Evolutionary conservation across 2,113 vertebrate genomes (phyloP).

Genomic region (Podiceps cristatus): DNA sequence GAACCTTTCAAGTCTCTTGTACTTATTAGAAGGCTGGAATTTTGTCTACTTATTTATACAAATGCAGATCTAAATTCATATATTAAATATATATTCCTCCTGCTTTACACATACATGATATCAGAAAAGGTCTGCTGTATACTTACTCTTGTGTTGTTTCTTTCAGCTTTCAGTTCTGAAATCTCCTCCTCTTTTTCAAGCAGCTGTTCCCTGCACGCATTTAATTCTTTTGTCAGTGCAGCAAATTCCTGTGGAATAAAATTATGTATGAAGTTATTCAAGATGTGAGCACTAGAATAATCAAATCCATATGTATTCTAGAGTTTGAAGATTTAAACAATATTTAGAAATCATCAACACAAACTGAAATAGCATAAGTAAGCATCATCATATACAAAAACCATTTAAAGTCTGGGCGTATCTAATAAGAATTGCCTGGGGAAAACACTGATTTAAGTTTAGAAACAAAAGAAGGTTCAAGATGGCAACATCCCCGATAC

Average conservation of each 20-base stretch:
- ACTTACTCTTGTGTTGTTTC: conserved; percentile 96
- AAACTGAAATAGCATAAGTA: not conserved
- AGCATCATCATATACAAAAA: not conserved
- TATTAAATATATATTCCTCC: not conserved
- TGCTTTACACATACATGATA: not conserved
- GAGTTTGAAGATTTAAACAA: not conserved
- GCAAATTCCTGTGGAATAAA: conserved; percentile 90
- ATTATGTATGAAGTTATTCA: not conserved
- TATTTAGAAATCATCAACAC: not conserved
- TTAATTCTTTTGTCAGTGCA: conserved; percentile 96
- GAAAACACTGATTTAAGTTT: not conserved
- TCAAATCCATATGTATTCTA: not conserved
- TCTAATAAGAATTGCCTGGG: not conserved
- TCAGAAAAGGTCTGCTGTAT: not conserved
- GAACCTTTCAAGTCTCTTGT: not conserved
- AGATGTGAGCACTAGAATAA: not conserved
- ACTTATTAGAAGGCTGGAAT: not conserved
- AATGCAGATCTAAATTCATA: not conserved
- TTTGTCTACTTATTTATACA: not conserved
- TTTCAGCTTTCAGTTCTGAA: conserved; percentile 97
- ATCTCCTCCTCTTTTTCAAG: conserved; percentile 99
- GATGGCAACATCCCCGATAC: not conserved
- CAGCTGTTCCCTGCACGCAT: conserved; percentile 94
- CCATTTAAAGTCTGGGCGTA: not conserved
- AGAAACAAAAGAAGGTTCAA: not conserved